Conservation (phyloP, 2,797 vertebrate species). For the Columba guinea region DNA sequence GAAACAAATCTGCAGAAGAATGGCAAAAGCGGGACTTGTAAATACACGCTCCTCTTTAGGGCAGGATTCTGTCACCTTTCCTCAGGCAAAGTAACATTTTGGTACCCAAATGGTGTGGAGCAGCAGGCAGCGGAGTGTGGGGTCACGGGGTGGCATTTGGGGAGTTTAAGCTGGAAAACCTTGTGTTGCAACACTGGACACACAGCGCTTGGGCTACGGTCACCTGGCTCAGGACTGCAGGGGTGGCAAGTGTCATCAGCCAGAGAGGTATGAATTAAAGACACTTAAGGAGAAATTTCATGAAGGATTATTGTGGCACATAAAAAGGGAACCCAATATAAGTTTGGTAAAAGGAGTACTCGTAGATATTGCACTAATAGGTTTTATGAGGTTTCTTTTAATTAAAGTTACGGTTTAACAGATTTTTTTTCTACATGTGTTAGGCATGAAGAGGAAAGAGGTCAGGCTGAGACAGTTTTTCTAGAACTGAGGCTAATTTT, state of each 20-base stretch:
- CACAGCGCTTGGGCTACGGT: not conserved
- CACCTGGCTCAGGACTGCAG: not conserved
- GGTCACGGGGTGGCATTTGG: not conserved
- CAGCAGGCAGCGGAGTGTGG: not conserved
- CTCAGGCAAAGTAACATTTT: not conserved
- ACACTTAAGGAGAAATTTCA: constrained; percentile 28
- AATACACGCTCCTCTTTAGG: not conserved
- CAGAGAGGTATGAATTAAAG: not conserved
- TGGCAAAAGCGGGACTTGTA: not conserved
- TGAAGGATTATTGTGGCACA: constrained; percentile 6
- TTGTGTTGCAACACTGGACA: rapidly evolving
- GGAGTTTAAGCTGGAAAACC: not conserved
- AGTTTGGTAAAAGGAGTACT: not conserved
- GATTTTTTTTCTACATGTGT: constrained; percentile 20
- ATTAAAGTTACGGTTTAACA: constrained; percentile 36
- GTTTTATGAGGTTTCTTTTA: constrained; percentile 35
- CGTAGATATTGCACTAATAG: not conserved
- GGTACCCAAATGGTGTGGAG: not conserved
- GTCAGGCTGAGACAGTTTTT: not conserved
- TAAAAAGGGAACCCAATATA: constrained; percentile 31
- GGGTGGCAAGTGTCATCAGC: not conserved
- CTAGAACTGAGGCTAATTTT: not conserved
- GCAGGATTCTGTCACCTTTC: not conserved
- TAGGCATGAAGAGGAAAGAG: not conserved
- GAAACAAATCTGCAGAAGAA: not conserved